Base-by-base conservation (phyloP, 2,888 invertebrate genomes). In the Epinotia demarniana region DNA sequence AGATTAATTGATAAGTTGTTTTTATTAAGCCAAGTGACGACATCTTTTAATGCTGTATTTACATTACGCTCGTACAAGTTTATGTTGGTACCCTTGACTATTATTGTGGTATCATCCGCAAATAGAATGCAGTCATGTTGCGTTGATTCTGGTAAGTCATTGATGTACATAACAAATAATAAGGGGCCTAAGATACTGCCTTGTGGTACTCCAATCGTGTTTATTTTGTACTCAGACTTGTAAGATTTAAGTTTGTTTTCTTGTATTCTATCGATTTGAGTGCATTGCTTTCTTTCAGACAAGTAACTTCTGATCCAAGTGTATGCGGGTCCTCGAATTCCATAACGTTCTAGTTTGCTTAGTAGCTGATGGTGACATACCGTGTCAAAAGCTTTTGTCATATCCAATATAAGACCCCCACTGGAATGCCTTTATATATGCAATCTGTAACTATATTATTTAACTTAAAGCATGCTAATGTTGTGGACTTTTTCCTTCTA, bases 301-400 rank as follows among this genome's bases (percentile, higher is more conserved):
- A n/a, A n/a, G n/a, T n/a, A n/a, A n/a, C n/a, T n/a, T n/a, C n/a
- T n/a, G n/a, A n/a, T n/a, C n/a, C n/a, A n/a, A n/a, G n/a, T n/a
- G n/a, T n/a, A n/a, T n/a, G n/a, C n/a, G n/a, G n/a, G n/a, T n/a
- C n/a, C n/a, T n/a, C n/a, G n/a, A n/a, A n/a, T n/a, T n/a, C n/a
- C n/a, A n/a, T n/a, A n/a, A n/a, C n/a, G n/a, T n/a, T n/a, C n/a
- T n/a, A n/a, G n/a, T n/a, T n/a, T n/a, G n/a, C n/a, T n/a, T n/a
- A n/a, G n/a, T n/a, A n/a, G n/a, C n/a, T n/a, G n/a, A n/a, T n/a
- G n/a, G n/a, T n/a, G n/a, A n/a, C n/a, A n/a, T n/a, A n/a, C n/a
- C n/a, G n/a, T n/a, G n/a, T n/a, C n/a, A 33, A 4, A 78, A 63
- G 90, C 89, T 81, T 91, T 94, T 46, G 96, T 69, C 76, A 78